These are phyloP conservation scores for Dendrocincla tyrannina DNA, from an alignment of 2,797 vertebrate species.

Conservation along the genomic window DNA sequence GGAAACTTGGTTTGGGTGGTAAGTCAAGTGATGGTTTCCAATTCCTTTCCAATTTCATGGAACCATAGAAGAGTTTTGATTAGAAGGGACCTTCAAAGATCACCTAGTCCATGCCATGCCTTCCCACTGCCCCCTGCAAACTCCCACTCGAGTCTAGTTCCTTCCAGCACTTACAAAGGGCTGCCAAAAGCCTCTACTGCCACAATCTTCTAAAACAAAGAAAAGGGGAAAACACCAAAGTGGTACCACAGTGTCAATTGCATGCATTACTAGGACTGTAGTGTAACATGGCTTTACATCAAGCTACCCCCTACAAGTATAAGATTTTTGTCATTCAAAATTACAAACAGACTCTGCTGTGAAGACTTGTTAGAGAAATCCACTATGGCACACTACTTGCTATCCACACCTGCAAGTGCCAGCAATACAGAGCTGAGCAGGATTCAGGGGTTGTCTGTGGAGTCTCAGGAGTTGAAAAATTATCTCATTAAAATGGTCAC, in stretches of 20 bases:
- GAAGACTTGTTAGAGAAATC: background rate
- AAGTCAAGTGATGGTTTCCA: background rate
- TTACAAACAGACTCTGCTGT: background rate
- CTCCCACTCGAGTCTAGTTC: background rate
- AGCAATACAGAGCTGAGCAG: background rate
- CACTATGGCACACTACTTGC: background rate
- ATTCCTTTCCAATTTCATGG: background rate
- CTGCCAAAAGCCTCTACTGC: background rate
- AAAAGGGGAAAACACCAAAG: background rate
- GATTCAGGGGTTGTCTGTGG: background rate
- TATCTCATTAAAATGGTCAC: background rate
- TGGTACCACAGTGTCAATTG: background rate
- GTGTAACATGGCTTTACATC: background rate
- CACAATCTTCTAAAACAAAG: background rate
- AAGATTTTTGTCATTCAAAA: background rate
- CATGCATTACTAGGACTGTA: too few species aligned
- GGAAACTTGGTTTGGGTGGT: background rate
- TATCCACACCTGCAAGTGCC: background rate
- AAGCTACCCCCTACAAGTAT: background rate
- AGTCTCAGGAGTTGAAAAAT: background rate
- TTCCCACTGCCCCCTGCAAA: background rate
- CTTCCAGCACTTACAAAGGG: background rate
- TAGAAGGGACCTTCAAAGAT: background rate
- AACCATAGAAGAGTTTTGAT: background rate
- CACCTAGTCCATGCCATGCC: background rate